Base-by-base conservation (phyloP, 2,113 vertebrate genomes). In the Pterocles gutturalis region DNA sequence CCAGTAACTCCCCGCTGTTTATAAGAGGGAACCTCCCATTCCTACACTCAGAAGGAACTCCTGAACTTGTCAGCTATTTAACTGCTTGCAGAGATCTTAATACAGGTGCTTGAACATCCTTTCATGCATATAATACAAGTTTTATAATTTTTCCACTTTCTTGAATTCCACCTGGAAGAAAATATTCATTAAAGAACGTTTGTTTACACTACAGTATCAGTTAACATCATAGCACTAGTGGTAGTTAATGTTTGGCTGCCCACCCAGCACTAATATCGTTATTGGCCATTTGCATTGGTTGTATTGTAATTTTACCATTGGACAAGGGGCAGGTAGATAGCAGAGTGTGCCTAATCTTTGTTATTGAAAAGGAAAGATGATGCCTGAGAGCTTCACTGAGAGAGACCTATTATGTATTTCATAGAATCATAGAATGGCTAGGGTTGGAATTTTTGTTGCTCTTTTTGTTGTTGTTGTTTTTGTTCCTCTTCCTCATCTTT, bases 11-110 rank as follows among this genome's bases (percentile, higher is more conserved):
- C 77, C 77, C 93, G 83, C 34, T 95, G 83, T 83, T 96, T 65
- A 15, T 78, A 91, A 51, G 41, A 89, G 53, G 89, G 84, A 87
- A 94, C 89, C 93, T 96, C 96, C 94, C 87, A 61, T 43, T 89
- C 31, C 69, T 78, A 12, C 31, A 54, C 22, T 91, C 28, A 77
- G 65, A 89, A 88, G 55, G 45, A 94, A 54, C 65, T 93, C 77
- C 61, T 89, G 87, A 87, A 78, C 57, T 87, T 92, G 84, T 55
- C 77, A 84, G 55, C 38, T 79, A 10, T 67, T 89, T 64, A 82
- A 71, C n/a, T 64, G 20, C 43, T 60, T 60, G 28, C 38, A 91
- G 38, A 81, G 21, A 19, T 62, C 36, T 89, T 80, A 70, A 25
- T 66, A 28, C 11, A 54, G 34, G 22, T 71, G 19, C 19, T 25